Base-by-base conservation (phyloP, 2,888 invertebrate genomes). In the Tiliacea citrago region DNA sequence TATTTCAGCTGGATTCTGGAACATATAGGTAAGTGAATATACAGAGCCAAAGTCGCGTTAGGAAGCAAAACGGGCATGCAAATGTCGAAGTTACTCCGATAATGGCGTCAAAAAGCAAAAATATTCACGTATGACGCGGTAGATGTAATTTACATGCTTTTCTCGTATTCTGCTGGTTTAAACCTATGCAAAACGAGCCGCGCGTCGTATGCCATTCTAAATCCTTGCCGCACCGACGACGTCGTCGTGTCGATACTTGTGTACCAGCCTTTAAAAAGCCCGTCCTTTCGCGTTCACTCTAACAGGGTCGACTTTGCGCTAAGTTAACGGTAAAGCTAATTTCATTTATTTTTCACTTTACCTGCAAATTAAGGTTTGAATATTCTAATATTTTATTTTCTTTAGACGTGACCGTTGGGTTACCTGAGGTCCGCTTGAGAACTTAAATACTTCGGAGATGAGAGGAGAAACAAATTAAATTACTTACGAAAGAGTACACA, bases 301-400 rank as follows among this genome's bases (percentile, higher is more conserved):
- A 85, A 79, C 77, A 84, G 75, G 79, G 86, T 83, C 81, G 86
- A 89, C 88, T 89, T 88, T 85, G 75, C 86, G 73, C 80, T 74
- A 85, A 86, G 75, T 88, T 84, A 88, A 90, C 84, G 88, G 83
- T 85, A 85, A 89, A 90, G 92, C 92, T 93, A 93, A 93, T 93
- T 93, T 89, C 85, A 86, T 92, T 93, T 92, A 90, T 92, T 92
- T 91, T 90, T 91, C 86, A 81, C 87, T 90, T 86, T 87, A 86
- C 88, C 90, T 90, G 88, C 81, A 90, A 92, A 92, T 91, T 91
- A 91, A 89, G 81, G 79, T 81, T 86, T 88, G 87, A 90, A 90
- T 88, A 89, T 91, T 90, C 88, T 89, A 86, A 91, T 91, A 91
- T 90, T 89, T 89, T 89, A 88, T 91, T 90, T 90, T 73, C 81